phyloP scores from a whole-genome alignment of 2,113 vertebrate species.

The Malurus cyaneus region DNA sequence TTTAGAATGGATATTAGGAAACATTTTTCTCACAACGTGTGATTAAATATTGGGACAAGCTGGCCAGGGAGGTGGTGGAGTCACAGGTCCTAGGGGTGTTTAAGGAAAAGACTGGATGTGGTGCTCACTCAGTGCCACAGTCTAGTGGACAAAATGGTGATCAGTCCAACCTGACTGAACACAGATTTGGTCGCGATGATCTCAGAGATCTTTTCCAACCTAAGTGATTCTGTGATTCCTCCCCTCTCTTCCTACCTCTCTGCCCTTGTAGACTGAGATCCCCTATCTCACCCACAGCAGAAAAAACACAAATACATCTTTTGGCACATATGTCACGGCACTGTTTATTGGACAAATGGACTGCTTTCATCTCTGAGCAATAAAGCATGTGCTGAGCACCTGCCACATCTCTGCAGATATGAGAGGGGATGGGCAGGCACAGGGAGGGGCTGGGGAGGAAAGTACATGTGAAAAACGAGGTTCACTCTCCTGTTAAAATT shows the following conservation, averaged over 20 bases:
- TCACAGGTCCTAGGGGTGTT: neutral
- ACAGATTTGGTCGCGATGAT: too few species aligned
- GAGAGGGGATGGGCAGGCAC: rapidly evolving
- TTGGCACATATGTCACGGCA: rapidly evolving
- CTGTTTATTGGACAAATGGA: neutral
- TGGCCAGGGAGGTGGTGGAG: neutral
- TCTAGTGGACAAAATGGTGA: neutral
- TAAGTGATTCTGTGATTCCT: neutral
- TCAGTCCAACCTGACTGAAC: neutral
- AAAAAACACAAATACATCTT: too few species aligned
- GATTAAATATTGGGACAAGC: neutral
- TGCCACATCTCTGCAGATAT: rapidly evolving
- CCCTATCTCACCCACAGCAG: too few species aligned
- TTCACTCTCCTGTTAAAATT: too few species aligned
- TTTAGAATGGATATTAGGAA: neutral
- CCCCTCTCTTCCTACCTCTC: neutral
- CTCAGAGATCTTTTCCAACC: neutral
- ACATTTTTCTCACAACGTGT: neutral
- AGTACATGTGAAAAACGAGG: too few species aligned
- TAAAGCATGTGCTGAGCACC: neutral
- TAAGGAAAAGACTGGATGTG: neutral
- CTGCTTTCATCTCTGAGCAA: neutral
- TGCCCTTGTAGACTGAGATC: rapidly evolving
- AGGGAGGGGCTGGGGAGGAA: rapidly evolving
- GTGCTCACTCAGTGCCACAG: neutral